Conservation (phyloP, 2,113 vertebrate genomes). For the Lophotis ruficrista region DNA sequence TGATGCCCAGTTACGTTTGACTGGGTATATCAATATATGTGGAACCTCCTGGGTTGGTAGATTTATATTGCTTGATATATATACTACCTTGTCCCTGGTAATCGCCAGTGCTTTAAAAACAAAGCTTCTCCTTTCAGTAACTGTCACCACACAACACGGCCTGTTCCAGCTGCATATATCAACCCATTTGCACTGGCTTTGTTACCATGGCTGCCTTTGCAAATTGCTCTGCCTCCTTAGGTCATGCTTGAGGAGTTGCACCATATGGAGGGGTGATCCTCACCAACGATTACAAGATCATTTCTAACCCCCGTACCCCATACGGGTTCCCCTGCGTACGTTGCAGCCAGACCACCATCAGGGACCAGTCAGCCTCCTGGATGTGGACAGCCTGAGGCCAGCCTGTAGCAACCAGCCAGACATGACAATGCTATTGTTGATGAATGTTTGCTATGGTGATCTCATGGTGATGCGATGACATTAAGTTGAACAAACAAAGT, state of each 20-base stretch:
- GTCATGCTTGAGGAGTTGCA: not conserved
- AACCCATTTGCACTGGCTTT: not conserved
- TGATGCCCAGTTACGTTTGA: not conserved
- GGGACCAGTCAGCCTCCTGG: not conserved
- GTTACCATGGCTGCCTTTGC: not conserved
- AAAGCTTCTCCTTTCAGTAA: not conserved
- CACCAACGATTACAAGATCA: fast-evolving
- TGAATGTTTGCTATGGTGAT: constrained; percentile 10
- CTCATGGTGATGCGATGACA: constrained; percentile 41
- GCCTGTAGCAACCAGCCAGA: not conserved
- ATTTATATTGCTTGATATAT: not conserved
- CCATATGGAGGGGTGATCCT: not conserved
- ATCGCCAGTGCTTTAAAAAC: not conserved
- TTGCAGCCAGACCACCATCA: not conserved
- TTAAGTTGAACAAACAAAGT: constrained; percentile 54
- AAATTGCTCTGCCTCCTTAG: not conserved
- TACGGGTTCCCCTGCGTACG: fast-evolving
- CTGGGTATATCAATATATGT: not conserved
- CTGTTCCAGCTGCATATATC: not conserved
- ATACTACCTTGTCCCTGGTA: not conserved
- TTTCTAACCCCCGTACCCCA: not conserved
- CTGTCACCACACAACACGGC: fast-evolving
- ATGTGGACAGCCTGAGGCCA: not conserved
- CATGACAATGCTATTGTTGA: not conserved
- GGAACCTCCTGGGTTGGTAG: not conserved